Evolutionary conservation across 2,888 invertebrate genomes (phyloP), one percentile per base, ranked within the genome.

Genomic region (Acleris laterana): DNA sequence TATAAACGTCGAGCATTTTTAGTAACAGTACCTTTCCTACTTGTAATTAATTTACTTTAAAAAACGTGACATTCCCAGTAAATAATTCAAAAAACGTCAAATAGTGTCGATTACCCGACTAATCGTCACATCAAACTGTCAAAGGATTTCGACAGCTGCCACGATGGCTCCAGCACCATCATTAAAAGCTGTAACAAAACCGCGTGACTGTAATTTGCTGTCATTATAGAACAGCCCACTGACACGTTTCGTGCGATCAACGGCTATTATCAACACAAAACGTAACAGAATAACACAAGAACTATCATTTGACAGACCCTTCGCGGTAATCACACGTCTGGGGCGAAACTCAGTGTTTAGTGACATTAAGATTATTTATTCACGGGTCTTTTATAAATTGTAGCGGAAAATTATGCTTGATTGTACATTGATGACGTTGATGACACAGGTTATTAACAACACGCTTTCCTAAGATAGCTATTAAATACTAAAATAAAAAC

Each of bases 221-320:
- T 77, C 79, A 82, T 83, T 83, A 81, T 68, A 70, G 63, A 66
- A 68, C 74, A 74, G 66, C 77, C 76, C 74, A 77, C 71, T 78
- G 79, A 81, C 82, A 82, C 79, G 76, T 71, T 79, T 76, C 74
- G 73, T 78, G 72, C 78, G 83, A 83, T 83, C 82, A 79, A 72
- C 76, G 67, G 64, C 74, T 74, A 81, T 82, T 82, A 80, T 68
- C 52, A 25, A 62, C 68, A 65, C 69, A 73, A 74, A 76, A 76
- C 68, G 63, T 70, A 72, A 71, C 72, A 70, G 68, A 68, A 73
- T 71, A 72, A 61, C 42, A 25, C 46, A 62, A 66, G 66, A 66
- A 66, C 66, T 66, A 62, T 66, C 66, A 66, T 66, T 66, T 62
- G 62, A 66, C 65, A 61, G 51, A 52, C 61, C 20, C 52, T 42